Percentiles rank a stretch among this genome's conserved stretches.
Conservation (phyloP, 64 coral and sea anemone genomes). For the Astreopora myriophthalma region DNA sequence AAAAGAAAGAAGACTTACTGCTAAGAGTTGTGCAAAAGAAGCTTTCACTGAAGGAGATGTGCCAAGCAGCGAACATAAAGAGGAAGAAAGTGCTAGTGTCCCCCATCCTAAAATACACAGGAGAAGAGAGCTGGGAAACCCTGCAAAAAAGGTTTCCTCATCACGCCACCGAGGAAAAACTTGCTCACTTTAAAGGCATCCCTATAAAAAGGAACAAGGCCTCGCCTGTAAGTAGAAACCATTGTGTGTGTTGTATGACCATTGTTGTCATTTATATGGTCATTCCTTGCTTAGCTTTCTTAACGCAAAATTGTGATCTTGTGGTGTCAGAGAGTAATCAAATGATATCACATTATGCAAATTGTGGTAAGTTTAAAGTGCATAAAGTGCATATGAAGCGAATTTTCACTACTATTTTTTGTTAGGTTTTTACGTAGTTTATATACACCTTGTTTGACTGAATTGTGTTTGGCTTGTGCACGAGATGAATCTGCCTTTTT, state of each 20-base stretch:
- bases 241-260: background rate
- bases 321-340: too few species aligned
- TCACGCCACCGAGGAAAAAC: conserved; percentile 46
- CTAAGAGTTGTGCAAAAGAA: background rate
- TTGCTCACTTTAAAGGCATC: conserved; percentile 46
- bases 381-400: background rate
- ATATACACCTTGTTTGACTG: background rate
- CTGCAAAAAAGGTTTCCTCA: conserved; percentile 23
- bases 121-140: conserved; percentile 2
- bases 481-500: background rate
- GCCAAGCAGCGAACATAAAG: background rate
- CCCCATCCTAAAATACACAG: background rate
- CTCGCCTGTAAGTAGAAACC: background rate
- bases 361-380: background rate
- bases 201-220: background rate
- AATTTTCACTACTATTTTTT: background rate
- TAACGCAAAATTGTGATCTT: too few species aligned
- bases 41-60: conserved; percentile 9
- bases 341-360: too few species aligned
- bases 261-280: background rate
- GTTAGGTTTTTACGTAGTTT: background rate
- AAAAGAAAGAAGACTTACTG: background rate
- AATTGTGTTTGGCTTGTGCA: background rate
- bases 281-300: background rate
- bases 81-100: background rate